Evolutionary conservation across 2,797 vertebrate genomes (phyloP).

Genomic region (Sternarchorhynchus goeldii): DNA sequence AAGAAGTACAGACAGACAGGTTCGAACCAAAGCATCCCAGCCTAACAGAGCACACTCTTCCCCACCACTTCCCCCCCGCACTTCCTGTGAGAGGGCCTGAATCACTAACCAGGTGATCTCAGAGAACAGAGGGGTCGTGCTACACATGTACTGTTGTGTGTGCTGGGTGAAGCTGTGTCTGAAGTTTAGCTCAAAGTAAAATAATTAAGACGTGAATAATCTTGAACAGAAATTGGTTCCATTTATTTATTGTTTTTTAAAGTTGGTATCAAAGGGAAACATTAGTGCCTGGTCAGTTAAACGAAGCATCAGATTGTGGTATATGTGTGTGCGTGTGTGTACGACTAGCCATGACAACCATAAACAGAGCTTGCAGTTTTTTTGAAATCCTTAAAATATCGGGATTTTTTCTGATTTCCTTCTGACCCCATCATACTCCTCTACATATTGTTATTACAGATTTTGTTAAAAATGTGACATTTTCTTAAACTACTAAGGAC

Average conservation of each 20-base stretch:
- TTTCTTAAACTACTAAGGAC: not conserved
- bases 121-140: not conserved
- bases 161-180: not conserved
- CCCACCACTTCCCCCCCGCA: not conserved
- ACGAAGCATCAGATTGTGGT: slow-evolving; percentile 51
- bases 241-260: slow-evolving; percentile 34
- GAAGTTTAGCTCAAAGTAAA: slow-evolving; percentile 11
- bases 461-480: not conserved
- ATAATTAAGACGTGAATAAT: slow-evolving; percentile 54
- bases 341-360: slow-evolving; percentile 53
- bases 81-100: not conserved
- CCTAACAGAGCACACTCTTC: not conserved
- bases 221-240: slow-evolving; percentile 28
- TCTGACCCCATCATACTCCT: not conserved
- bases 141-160: no score
- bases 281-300: slow-evolving; percentile 46
- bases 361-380: slow-evolving; percentile 61
- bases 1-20: slow-evolving; percentile 31
- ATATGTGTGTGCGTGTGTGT: slow-evolving; percentile 16
- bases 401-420: slow-evolving; percentile 13
- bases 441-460: not conserved
- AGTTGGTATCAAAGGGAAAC: slow-evolving; percentile 40
- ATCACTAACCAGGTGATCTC: not conserved
- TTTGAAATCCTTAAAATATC: slow-evolving; percentile 42
- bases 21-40: slow-evolving; percentile 8